phyloP scores from a whole-genome alignment of 2,888 invertebrate species.

The Parnassius apollo region DNA sequence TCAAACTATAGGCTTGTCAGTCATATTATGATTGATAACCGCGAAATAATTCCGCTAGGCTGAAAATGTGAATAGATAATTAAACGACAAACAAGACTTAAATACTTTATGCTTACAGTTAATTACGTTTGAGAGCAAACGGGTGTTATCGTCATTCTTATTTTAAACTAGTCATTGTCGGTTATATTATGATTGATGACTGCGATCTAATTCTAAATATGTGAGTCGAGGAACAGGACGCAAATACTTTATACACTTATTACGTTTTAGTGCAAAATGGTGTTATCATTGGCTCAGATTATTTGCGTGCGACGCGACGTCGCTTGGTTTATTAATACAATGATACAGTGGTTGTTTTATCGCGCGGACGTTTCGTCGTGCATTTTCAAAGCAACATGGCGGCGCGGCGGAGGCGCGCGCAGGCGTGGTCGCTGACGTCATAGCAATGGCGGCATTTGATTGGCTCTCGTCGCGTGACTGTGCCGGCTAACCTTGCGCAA shows the following conservation, averaged over 20 bases:
- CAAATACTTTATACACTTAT: neutral
- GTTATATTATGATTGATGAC: too few species aligned
- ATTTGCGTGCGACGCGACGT: constrained; percentile 13
- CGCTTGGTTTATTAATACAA: constrained; percentile 44
- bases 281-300: constrained; percentile 16
- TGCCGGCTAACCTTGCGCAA: constrained; percentile 74
- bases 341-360: constrained; percentile 30
- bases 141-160: constrained; percentile 8
- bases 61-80: constrained; percentile 16
- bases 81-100: constrained; percentile 19
- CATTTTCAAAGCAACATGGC: constrained; percentile 55
- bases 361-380: constrained; percentile 42
- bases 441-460: constrained; percentile 49
- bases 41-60: constrained; percentile 19
- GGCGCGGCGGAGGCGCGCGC: constrained; percentile 76
- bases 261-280: neutral
- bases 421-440: constrained; percentile 80
- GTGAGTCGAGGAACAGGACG: constrained; percentile 12
- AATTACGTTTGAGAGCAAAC: neutral
- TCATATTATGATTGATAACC: constrained; percentile 14
- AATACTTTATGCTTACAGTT: neutral
- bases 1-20: constrained; percentile 7
- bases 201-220: too few species aligned
- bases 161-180: too few species aligned
- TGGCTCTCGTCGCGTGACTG: constrained; percentile 57